Evolutionary conservation across 2,888 invertebrate genomes (phyloP).

Genomic region (Halictus quadricinctus): DNA sequence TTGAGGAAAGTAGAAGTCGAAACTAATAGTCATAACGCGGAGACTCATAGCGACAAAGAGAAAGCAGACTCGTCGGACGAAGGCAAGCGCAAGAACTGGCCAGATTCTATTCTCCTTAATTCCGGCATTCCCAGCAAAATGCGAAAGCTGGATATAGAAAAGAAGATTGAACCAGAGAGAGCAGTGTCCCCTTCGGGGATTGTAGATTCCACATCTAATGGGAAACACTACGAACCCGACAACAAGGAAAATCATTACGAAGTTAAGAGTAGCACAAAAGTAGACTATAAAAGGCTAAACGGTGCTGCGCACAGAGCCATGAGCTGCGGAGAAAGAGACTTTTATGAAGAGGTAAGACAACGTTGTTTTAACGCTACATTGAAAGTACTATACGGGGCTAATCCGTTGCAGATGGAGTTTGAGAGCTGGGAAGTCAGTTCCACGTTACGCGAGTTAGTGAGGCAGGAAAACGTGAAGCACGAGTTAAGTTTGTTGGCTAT

Average conservation of each 20-base stretch:
- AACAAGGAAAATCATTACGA: constrained; percentile 38
- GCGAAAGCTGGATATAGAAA: constrained; percentile 34
- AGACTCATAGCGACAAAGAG: constrained; percentile 61
- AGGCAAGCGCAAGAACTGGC: constrained; percentile 63
- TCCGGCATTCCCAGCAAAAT: constrained; percentile 36
- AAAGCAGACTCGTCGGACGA: constrained; percentile 62
- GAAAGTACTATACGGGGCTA: background rate
- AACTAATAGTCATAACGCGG: constrained; percentile 51
- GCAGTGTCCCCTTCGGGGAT: constrained; percentile 13
- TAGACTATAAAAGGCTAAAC: constrained; percentile 75
- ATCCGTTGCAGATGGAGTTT: constrained; percentile 75
- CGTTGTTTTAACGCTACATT: background rate
- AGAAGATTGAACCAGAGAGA: constrained; percentile 24
- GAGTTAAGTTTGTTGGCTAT: constrained; percentile 78
- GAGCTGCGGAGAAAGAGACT: constrained; percentile 78
- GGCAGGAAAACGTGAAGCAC: constrained; percentile 78
- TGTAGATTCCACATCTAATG: constrained; percentile 25
- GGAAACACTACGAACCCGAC: constrained; percentile 32
- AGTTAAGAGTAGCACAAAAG: constrained; percentile 43
- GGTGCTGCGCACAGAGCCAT: constrained; percentile 79
- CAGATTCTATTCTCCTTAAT: constrained; percentile 31
- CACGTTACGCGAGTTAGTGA: constrained; percentile 77
- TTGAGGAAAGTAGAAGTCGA: constrained; percentile 58
- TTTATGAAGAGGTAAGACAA: constrained; percentile 75
- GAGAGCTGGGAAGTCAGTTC: constrained; percentile 78